Evolutionary conservation across 2,888 invertebrate species (phyloP).

Genomic region (Drosophila infuscata): DNA sequence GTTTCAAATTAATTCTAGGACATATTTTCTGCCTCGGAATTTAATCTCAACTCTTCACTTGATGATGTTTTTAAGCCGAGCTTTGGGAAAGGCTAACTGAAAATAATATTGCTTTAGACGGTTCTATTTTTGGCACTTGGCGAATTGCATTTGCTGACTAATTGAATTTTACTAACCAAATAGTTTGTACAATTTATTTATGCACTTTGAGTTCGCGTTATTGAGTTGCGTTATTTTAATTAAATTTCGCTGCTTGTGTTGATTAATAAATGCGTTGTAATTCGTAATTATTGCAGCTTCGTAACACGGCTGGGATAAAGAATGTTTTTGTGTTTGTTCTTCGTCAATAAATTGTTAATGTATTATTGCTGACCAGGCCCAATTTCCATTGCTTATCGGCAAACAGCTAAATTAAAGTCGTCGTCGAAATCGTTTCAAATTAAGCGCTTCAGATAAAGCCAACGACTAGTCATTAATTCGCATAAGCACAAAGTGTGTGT

Average conservation of each 20-base stretch:
- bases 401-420: constrained; percentile 41
- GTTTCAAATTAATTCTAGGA: no score
- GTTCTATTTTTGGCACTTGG: not conserved
- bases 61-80: not conserved
- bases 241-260: constrained; percentile 44
- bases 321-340: not conserved
- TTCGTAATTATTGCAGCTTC: constrained; percentile 52
- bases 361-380: constrained; percentile 12
- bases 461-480: constrained; percentile 64
- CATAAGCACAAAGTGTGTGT: constrained; percentile 10
- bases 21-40: not conserved
- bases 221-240: constrained; percentile 46
- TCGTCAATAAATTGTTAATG: constrained; percentile 52
- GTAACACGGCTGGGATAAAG: constrained; percentile 30
- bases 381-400: constrained; percentile 51
- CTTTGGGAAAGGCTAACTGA: not conserved
- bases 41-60: not conserved
- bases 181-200: constrained; percentile 1
- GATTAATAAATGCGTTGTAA: constrained; percentile 47
- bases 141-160: not conserved
- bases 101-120: not conserved
- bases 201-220: not conserved
- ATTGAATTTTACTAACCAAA: constrained; percentile 20
- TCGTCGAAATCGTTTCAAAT: constrained; percentile 55
- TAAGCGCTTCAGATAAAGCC: constrained; percentile 65